These are phyloP conservation scores for Epistrophe grossulariae DNA, from an alignment of 2,888 invertebrate species.

Conservation along the genomic window DNA sequence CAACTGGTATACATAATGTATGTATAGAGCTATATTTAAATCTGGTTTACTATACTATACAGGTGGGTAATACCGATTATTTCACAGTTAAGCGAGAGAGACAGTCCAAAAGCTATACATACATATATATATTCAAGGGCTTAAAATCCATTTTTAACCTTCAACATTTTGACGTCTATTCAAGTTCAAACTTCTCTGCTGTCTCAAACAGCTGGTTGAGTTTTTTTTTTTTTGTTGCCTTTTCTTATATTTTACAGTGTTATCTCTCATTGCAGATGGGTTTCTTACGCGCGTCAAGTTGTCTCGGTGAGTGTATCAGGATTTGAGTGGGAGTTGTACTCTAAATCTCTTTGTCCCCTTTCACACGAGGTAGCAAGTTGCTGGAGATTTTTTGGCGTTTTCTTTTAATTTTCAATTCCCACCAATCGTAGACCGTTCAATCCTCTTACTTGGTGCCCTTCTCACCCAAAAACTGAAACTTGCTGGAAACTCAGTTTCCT, in stretches of 20 bases:
- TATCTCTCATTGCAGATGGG: neutral
- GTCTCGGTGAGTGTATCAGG: too few relatives aligned
- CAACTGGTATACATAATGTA: neutral
- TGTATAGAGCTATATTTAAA: conserved; percentile 2
- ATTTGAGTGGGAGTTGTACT: too few relatives aligned
- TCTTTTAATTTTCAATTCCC: too few relatives aligned
- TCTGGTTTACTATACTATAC: conserved; percentile 8
- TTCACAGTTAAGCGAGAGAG: neutral
- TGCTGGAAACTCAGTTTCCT: too few relatives aligned
- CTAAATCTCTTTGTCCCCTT: too few relatives aligned
- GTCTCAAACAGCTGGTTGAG: neutral
- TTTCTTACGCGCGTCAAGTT: too few relatives aligned
- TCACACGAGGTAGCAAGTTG: too few relatives aligned
- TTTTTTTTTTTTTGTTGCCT: neutral
- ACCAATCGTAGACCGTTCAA: too few relatives aligned
- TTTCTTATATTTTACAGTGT: neutral
- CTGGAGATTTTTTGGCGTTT: too few relatives aligned
- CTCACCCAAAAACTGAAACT: too few relatives aligned
- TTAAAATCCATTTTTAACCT: conserved; percentile 14
- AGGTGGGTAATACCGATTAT: neutral
- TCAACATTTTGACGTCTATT: conserved; percentile 14
- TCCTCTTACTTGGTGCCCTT: too few relatives aligned
- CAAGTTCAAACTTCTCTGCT: conserved; percentile 35
- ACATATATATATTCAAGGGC: neutral
- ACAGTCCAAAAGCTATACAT: neutral